phyloP scores from a whole-genome alignment of 2,113 vertebrate genomes.

The Phaethornis superciliosus region DNA sequence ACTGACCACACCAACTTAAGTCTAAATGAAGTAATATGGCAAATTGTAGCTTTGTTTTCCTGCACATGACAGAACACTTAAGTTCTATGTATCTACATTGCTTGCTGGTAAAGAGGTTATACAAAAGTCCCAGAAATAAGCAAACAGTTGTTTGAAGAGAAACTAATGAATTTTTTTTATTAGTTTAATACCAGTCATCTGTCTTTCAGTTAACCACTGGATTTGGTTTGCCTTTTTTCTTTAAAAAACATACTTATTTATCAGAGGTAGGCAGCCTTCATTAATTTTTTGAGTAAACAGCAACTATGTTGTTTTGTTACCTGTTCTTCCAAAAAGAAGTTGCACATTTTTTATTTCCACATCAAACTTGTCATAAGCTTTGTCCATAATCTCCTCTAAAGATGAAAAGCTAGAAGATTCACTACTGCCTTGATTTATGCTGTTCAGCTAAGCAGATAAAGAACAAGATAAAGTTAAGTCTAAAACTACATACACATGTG shows the following conservation, averaged over 20 bases:
- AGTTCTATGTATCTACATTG: neutral
- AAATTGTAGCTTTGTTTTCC: neutral
- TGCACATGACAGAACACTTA: neutral
- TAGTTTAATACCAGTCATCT: neutral
- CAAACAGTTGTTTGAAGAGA: neutral
- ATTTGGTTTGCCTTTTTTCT: neutral
- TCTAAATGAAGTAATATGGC: neutral
- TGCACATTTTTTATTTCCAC: constrained; percentile 91
- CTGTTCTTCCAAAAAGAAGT: constrained; percentile 90
- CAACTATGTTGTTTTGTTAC: constrained; percentile 65
- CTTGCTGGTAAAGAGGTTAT: neutral
- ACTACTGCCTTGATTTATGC: constrained; percentile 78
- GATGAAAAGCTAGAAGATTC: constrained; percentile 80
- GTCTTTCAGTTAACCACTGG: neutral
- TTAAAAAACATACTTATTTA: neutral
- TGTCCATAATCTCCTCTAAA: constrained; percentile 95
- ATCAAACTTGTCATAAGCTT: constrained; percentile 93
- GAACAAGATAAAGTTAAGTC: neutral
- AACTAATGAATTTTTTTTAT: neutral
- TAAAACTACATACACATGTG: neutral
- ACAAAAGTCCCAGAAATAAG: neutral
- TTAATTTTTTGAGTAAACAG: neutral
- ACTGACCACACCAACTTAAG: neutral
- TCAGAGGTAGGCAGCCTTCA: neutral
- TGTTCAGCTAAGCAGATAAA: constrained; percentile 81